Base-by-base conservation (phyloP, 2,888 invertebrate genomes). In the Eupithecia subumbrata region DNA sequence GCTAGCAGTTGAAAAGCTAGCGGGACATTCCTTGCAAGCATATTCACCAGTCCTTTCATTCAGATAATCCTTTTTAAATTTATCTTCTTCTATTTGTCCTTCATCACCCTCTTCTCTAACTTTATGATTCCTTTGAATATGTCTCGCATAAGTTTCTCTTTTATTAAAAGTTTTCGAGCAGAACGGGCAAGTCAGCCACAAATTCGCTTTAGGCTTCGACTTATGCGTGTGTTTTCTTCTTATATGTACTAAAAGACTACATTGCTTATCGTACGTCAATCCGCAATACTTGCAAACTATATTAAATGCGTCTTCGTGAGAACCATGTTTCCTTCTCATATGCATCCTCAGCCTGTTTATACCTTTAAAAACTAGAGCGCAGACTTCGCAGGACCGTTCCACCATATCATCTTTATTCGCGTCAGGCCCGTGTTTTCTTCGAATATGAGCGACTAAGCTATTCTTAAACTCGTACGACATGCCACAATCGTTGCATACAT, bases 331-430 rank as follows among this genome's bases (percentile, higher is more conserved):
- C 56, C 95, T 85, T 43, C 91, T 82, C 94, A 94, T 94, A 72
- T 95, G 95, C 92, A 94, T 91, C 0, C 94, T 82, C 75, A 95
- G 84, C 25, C 95, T 84, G 0, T 87, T 78, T 72, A 84, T 86
- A 0, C 95, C 95, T 87, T 94, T 93, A 67, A 95, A 94, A 16
- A 94, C 94, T 77, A 94, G 79, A 5, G 92, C 90, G 72, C 95
- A 95, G 1, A 93, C 85, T 2, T 95, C 94, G 80, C 95, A 94
- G 0, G 92, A 89, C 14, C 87, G 80, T 75, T 94, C 93, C 66
- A 89, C 86, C 22, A 83, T 82, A 69, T 93, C 94, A 60, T 93
- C 91, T 2, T 85, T 85, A 2, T 81, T 80, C 0, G 90, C 81
- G 69, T 90, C 81, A 0, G 93, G 92, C 0, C 90, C 91, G 40